phyloP scores from a whole-genome alignment of 2,888 invertebrate genomes.

The Trilocha varians region DNA sequence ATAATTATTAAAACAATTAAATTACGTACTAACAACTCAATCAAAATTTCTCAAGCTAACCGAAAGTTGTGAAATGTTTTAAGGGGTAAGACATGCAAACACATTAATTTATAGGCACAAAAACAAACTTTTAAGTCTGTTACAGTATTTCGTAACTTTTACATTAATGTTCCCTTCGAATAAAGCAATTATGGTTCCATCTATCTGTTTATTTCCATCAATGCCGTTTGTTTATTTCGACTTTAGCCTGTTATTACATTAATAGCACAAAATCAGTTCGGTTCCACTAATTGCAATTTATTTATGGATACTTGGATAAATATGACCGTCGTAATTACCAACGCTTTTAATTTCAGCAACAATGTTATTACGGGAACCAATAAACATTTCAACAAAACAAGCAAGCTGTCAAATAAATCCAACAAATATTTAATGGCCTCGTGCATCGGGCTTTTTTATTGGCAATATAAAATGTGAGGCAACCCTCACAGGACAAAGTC shows the following conservation, averaged over 20 bases:
- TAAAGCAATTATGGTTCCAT: conserved; percentile 52
- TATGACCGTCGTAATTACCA: conserved; percentile 24
- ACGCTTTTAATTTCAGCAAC: conserved; percentile 55
- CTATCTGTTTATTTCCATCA: conserved; percentile 22
- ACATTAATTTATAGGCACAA: conserved; percentile 64
- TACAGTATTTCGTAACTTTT: conserved; percentile 53
- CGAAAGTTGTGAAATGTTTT: conserved; percentile 30
- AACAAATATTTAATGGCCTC: conserved; percentile 65
- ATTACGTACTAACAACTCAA: conserved; percentile 14
- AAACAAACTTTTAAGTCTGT: conserved; percentile 59
- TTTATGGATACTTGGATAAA: conserved; percentile 8
- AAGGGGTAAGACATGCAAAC: conserved; percentile 54
- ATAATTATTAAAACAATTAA: conserved; percentile 3
- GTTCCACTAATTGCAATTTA: conserved; percentile 16
- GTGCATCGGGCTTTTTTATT: conserved; percentile 63
- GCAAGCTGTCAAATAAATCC: conserved; percentile 63
- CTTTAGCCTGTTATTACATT: neutral
- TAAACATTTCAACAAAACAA: conserved; percentile 61
- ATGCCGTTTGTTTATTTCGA: neutral
- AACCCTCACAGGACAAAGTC: conserved; percentile 57
- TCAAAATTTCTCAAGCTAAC: conserved; percentile 16
- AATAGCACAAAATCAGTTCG: neutral
- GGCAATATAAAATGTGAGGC: conserved; percentile 54
- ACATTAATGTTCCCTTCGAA: conserved; percentile 39
- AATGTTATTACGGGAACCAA: conserved; percentile 47